These are phyloP conservation scores for Polietes domitor DNA, from an alignment of 2,888 invertebrate species.

Conservation along the genomic window DNA sequence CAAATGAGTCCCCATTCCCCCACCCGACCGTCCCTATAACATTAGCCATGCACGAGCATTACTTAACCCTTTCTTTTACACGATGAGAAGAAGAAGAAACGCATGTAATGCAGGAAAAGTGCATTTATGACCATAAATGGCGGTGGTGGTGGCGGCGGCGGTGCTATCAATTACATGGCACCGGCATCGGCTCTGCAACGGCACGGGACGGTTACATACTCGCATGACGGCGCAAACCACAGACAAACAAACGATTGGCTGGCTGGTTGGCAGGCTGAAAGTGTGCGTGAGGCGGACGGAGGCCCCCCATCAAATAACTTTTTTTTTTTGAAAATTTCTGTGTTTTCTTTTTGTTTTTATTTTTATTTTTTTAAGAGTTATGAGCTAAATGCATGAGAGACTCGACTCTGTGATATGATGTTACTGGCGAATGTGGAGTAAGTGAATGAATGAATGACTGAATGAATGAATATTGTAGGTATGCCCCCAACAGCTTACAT, in stretches of 20 bases:
- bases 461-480: no score
- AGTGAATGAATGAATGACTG: neutral
- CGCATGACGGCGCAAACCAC: neutral
- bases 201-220: neutral
- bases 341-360: neutral
- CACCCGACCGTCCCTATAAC: neutral
- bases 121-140: constrained; percentile 34
- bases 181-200: neutral
- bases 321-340: neutral
- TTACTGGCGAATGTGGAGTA: neutral
- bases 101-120: constrained; percentile 19
- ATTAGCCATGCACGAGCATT: neutral
- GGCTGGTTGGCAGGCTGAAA: no score
- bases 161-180: constrained; percentile 31
- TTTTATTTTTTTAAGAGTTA: neutral
- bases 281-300: constrained; percentile 15
- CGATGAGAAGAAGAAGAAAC: neutral
- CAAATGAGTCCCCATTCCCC: neutral
- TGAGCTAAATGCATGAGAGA: neutral
- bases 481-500: neutral
- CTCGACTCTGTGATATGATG: neutral
- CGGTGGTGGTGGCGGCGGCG: constrained; percentile 10
- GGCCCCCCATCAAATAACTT: neutral
- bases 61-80: constrained; percentile 21
- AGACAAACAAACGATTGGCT: neutral